These are phyloP conservation scores for Gymnothorax javanicus DNA, from an alignment of 2,797 vertebrate species.

Conservation along the genomic window DNA sequence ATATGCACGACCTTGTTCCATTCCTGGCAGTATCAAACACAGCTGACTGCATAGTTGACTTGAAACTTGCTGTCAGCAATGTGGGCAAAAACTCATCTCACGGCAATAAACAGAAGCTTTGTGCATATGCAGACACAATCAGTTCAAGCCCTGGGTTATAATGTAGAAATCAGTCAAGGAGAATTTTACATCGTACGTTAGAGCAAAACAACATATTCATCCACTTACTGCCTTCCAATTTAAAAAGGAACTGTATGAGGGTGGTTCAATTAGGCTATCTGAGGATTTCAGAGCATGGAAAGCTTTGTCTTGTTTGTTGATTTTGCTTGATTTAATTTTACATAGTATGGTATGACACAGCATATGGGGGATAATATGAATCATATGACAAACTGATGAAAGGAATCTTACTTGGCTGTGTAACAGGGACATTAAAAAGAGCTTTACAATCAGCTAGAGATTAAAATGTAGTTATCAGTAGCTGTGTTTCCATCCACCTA, in stretches of 20 bases:
- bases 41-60: not conserved
- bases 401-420: not conserved
- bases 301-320: not conserved
- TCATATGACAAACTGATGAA: not conserved
- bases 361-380: not conserved
- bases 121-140: not conserved
- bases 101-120: not conserved
- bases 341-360: not conserved
- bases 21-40: constrained; percentile 7
- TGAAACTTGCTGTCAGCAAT: not conserved
- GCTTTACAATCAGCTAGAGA: not conserved
- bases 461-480: no score
- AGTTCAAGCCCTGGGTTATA: not conserved
- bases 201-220: not conserved
- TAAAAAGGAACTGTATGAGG: not conserved
- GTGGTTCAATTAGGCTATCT: not conserved
- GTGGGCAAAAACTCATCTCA: not conserved
- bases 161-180: not conserved
- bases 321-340: not conserved
- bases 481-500: no score
- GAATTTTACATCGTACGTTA: not conserved
- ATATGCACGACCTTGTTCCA: not conserved
- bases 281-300: not conserved
- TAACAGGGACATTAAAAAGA: not conserved
- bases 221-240: not conserved